A percentile compares a stretch with the other conserved stretches of the same genome.
phyloP scores from a whole-genome alignment of 2,888 invertebrate genomes.

The Antitype chi region DNA sequence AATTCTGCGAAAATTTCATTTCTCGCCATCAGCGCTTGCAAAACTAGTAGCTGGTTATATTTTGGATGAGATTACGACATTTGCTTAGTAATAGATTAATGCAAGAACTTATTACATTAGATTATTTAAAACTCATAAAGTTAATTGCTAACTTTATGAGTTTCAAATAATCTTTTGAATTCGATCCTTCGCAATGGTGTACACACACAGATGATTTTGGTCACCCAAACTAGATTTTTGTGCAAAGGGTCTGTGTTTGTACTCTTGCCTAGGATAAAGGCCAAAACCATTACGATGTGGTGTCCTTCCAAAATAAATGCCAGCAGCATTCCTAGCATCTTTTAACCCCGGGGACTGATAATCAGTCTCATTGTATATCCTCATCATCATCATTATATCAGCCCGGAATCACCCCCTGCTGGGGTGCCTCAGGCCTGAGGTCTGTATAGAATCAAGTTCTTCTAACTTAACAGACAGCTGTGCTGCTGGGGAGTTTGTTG shows the following conservation, averaged over 20 bases:
- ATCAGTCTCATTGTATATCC: neutral
- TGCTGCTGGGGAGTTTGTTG: no score
- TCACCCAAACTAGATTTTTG: neutral
- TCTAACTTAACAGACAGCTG: no score
- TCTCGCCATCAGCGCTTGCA: slow-evolving; percentile 2
- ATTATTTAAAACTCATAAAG: no score
- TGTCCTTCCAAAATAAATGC: neutral
- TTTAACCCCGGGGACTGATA: neutral
- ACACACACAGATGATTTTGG: neutral
- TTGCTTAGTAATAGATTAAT: slow-evolving; percentile 21
- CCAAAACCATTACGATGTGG: neutral
- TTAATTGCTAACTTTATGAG: neutral
- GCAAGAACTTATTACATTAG: no score
- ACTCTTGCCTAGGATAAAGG: neutral
- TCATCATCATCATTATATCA: no score
- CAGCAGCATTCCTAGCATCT: neutral
- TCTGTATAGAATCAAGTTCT: no score
- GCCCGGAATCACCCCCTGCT: no score
- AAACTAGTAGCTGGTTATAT: slow-evolving; percentile 6
- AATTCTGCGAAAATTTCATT: slow-evolving; percentile 22
- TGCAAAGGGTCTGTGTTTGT: neutral
- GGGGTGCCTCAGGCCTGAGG: no score
- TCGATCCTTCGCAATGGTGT: neutral
- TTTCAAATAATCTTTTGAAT: neutral
- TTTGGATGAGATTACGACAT: slow-evolving; percentile 26